Evolutionary conservation across 2,888 invertebrate species (phyloP).

Genomic region (Polyommatus iphigenia): DNA sequence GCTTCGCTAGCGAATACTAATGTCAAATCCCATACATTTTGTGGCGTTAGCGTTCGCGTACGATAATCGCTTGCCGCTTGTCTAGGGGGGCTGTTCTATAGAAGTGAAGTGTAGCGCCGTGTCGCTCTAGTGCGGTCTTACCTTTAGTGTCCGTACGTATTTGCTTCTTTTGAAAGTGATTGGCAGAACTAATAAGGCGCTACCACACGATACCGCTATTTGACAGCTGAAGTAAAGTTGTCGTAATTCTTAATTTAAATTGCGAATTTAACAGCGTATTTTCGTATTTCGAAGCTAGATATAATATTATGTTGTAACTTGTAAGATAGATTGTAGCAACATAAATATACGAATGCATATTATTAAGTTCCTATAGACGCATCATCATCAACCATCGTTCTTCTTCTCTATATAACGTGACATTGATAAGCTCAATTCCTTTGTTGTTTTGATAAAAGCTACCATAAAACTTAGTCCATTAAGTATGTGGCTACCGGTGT

Average conservation of each 20-base stretch:
- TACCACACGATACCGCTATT: not conserved
- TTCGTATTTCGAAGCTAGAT: not conserved
- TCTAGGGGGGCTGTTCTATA: no score
- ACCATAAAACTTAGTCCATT: not conserved
- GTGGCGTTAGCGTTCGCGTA: no score
- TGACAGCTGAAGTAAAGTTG: not conserved
- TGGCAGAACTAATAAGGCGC: conserved; percentile 16
- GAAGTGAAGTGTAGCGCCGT: no score
- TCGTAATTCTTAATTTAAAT: not conserved
- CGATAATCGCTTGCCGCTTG: no score
- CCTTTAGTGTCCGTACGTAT: no score
- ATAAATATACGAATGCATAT: not conserved
- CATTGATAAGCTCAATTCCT: not conserved
- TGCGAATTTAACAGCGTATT: not conserved
- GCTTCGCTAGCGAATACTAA: no score
- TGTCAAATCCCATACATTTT: no score
- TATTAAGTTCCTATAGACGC: no score
- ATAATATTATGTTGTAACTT: not conserved
- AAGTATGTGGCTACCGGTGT: not conserved
- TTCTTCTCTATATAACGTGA: not conserved
- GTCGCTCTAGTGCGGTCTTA: no score
- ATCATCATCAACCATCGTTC: not conserved
- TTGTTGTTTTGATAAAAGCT: not conserved
- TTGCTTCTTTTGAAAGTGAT: not conserved
- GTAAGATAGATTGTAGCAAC: not conserved